Evolutionary conservation across 2,888 invertebrate genomes (phyloP).

Genomic region (Spodoptera picta): DNA sequence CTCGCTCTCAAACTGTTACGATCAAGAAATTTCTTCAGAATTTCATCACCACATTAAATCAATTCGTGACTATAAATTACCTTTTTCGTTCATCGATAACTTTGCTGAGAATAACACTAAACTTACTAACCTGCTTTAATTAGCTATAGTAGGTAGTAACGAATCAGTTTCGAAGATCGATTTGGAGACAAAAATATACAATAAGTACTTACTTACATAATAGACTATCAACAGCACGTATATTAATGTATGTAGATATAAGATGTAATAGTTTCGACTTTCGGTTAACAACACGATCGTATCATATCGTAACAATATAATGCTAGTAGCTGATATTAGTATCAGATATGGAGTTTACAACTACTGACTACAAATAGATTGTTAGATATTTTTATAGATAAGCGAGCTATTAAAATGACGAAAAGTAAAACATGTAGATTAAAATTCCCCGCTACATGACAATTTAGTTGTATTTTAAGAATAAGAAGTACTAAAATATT

Average conservation of each 20-base stretch:
- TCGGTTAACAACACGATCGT: conserved; percentile 31
- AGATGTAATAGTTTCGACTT: not conserved
- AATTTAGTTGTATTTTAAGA: too few species aligned
- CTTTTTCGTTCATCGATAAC: not conserved
- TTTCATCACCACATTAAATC: conserved; percentile 16
- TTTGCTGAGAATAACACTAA: not conserved
- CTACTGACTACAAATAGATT: conserved; percentile 24
- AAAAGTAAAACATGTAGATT: conserved; percentile 7
- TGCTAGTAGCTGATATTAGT: conserved; percentile 34
- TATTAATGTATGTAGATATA: conserved; percentile 1
- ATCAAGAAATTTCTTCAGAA: conserved; percentile 31
- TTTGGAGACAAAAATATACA: not conserved
- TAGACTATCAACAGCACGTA: too few species aligned
- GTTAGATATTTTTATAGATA: conserved; percentile 18
- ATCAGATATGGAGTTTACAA: conserved; percentile 41
- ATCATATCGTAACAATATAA: conserved; percentile 14
- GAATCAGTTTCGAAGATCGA: conserved; percentile 5
- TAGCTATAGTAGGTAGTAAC: not conserved
- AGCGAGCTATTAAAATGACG: conserved; percentile 9
- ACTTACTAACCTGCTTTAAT: too few species aligned
- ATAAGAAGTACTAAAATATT: too few species aligned
- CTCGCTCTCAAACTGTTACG: conserved; percentile 14
- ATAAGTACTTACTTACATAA: too few species aligned
- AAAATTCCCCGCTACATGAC: not conserved
- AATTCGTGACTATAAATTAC: conserved; percentile 9